Conservation (phyloP, 2,113 vertebrate species). For the Thunnus maccoyii region DNA sequence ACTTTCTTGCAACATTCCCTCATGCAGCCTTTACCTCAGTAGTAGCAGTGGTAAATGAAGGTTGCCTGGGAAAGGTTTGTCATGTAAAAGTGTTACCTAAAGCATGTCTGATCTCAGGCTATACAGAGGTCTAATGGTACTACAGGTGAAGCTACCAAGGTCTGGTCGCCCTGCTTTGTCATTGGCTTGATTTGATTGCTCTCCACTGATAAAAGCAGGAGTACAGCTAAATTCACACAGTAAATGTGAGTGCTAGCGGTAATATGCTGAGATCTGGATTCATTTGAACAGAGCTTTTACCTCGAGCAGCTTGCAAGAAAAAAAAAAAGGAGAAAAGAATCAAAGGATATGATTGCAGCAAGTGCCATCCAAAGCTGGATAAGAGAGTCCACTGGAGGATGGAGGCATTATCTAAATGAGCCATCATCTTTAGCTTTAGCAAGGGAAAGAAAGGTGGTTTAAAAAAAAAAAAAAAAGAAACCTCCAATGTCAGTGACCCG, state of each 20-base stretch:
- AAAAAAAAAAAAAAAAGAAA: background rate
- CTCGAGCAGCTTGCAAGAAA: background rate
- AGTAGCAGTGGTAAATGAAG: background rate
- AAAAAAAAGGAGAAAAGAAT: conserved; percentile 14
- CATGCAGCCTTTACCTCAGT: background rate
- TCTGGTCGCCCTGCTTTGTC: conserved; percentile 14
- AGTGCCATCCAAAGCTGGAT: conserved; percentile 10
- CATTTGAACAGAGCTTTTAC: conserved; percentile 61
- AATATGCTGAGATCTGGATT: conserved; percentile 41
- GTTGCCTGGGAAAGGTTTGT: background rate
- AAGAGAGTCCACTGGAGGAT: conserved; percentile 18
- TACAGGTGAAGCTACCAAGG: conserved; percentile 1
- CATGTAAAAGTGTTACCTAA: conserved; percentile 11
- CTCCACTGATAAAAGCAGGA: conserved; percentile 40
- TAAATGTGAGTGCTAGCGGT: conserved; percentile 37
- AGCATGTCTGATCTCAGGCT: conserved; percentile 16
- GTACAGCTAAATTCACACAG: conserved; percentile 12
- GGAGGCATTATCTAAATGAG: conserved; percentile 46
- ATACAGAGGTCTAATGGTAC: conserved; percentile 12
- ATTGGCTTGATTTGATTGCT: conserved; percentile 41
- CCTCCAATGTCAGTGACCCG: conserved; percentile 36
- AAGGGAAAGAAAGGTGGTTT: background rate
- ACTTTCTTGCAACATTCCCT: background rate
- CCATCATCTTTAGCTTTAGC: conserved; percentile 20
- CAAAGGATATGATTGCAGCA: conserved; percentile 50